These are phyloP conservation scores for Artibeus jamaicensis DNA, from an alignment of 2,797 vertebrate genomes.

Conservation along the genomic window DNA sequence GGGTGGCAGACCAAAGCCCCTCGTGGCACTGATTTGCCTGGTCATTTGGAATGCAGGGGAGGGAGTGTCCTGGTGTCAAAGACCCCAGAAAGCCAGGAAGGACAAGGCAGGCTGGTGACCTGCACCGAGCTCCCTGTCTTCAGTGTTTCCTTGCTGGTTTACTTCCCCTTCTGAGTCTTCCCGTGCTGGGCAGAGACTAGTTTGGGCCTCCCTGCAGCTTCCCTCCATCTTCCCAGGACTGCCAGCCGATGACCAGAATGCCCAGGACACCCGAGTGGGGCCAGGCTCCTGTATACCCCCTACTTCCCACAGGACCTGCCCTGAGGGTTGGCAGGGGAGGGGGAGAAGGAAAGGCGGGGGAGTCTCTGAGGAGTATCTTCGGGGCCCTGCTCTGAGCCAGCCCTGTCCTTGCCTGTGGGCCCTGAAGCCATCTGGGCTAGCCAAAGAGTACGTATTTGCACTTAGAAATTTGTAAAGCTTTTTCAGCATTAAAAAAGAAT, in stretches of 20 bases:
- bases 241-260: background rate
- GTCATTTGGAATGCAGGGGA: background rate
- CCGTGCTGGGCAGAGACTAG: background rate
- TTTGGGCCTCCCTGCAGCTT: background rate
- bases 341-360: background rate
- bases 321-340: background rate
- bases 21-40: fast-evolving
- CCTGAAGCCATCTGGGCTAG: background rate
- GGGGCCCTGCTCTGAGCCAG: background rate
- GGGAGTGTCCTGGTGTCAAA: background rate
- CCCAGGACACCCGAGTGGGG: background rate
- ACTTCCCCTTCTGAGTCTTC: background rate
- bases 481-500: background rate
- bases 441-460: background rate
- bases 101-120: background rate
- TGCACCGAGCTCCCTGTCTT: background rate
- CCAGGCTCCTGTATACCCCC: background rate
- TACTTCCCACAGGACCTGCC: too few relatives aligned
- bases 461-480: background rate
- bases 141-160: background rate
- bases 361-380: too few relatives aligned
- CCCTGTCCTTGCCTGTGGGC: fast-evolving
- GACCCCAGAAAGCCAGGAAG: background rate
- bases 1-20: background rate
- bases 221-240: background rate